These are phyloP conservation scores for Muscina levida DNA, from an alignment of 2,888 invertebrate species.

Conservation along the genomic window DNA sequence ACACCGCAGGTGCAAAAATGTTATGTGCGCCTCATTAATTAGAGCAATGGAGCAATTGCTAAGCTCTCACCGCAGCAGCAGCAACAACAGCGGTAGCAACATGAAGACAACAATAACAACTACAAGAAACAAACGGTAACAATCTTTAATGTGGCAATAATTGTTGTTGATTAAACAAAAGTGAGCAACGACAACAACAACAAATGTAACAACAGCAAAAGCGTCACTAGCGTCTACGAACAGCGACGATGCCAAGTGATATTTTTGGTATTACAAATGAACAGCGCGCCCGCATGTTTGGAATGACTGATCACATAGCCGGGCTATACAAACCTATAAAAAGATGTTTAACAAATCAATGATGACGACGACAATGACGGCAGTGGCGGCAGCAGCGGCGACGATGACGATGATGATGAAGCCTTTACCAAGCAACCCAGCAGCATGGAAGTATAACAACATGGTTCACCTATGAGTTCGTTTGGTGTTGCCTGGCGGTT, in stretches of 20 bases:
- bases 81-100: conserved; percentile 34
- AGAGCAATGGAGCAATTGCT: conserved; percentile 67
- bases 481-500: conserved; percentile 8
- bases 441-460: conserved; percentile 31
- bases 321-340: conserved; percentile 58
- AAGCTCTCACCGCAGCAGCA: conserved; percentile 10
- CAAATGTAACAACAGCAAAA: no score
- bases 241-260: conserved; percentile 9
- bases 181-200: conserved; percentile 5
- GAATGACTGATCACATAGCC: conserved; percentile 40
- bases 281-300: conserved; percentile 63
- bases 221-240: conserved; percentile 40
- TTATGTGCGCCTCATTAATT: conserved; percentile 67
- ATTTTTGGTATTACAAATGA: conserved; percentile 62
- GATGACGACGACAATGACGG: conserved; percentile 11
- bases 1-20: conserved; percentile 66
- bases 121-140: conserved; percentile 50
- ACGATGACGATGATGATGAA: conserved; percentile 11
- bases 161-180: conserved; percentile 39
- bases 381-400: not conserved
- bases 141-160: conserved; percentile 58
- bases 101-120: no score
- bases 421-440: conserved; percentile 34
- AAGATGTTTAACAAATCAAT: conserved; percentile 52
- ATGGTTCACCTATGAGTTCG: conserved; percentile 25